Base-by-base conservation (phyloP, 1,140 invertebrate species). In the Metopolophium dirhodum region DNA sequence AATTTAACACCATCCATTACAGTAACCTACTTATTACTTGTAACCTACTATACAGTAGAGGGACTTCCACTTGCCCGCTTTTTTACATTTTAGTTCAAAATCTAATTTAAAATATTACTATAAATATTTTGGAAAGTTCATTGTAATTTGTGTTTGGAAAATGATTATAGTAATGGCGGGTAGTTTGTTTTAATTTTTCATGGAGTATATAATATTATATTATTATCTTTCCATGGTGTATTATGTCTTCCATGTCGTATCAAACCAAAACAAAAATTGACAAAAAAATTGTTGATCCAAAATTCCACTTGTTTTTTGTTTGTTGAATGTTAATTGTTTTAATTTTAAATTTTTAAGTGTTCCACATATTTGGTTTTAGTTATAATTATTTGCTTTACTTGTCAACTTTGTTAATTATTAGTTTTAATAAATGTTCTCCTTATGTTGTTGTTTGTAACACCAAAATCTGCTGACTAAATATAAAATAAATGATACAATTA, bases 191-290 rank as follows among this genome's bases (percentile, higher is more conserved):
- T n/a, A 68, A n/a, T 68, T 68, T 37, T 45, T 45, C 57, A 68
- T 68, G 54, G 37, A 18, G 1, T 68, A 45, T 45, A 41, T n/a
- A 90, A 68, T 4, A 90, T 26, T n/a, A n/a, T 68, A 3, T n/a
- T 68, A 68, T 93, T 85, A 47, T 93, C 54, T 23, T 86, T 41
- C 82, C 91, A 86, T 57, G 91, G 26, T 41, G n/a, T 54, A 92
- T 93, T 93, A 47, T 57, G 35, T 83, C 49, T 30, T 85, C 91
- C 91, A 93, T 93, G 91, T 30, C 91, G 82, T 93, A 93, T 93
- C 91, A 92, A 83, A 93, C 26, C 91, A 93, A 93, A 93, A 85
- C 91, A 93, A 93, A 93, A 83, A 86, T 85, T 51, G 85, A 37
- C 83, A 91, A 77, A 68, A 91, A 91, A 93, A 93, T 83, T 85